phyloP scores from a whole-genome alignment of 2,113 vertebrate species.

The Edolisoma coerulescens region DNA sequence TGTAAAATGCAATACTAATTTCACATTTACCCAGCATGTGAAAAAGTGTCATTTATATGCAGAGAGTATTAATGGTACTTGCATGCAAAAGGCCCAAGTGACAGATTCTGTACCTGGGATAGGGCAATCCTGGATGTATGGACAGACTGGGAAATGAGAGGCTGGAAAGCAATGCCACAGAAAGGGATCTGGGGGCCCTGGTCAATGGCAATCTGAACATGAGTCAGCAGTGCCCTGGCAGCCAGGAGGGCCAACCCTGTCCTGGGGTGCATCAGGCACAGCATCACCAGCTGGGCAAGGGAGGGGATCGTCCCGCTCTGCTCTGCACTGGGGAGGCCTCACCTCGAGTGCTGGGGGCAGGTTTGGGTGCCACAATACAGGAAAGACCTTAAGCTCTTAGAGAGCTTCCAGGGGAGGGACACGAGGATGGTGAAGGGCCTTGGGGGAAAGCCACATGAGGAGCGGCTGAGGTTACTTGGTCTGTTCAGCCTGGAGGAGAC shows the following conservation, averaged over 20 bases:
- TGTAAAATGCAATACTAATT: background rate
- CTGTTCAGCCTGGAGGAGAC: background rate
- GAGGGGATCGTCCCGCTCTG: background rate
- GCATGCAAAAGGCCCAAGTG: background rate
- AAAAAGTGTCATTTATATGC: background rate
- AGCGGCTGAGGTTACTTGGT: background rate
- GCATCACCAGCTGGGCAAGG: rapidly evolving
- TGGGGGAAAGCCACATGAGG: background rate
- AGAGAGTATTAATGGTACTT: background rate
- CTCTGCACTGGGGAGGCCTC: background rate
- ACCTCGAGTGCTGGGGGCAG: background rate
- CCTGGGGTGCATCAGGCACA: background rate
- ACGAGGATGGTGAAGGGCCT: background rate
- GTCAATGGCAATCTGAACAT: background rate
- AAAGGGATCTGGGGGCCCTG: background rate
- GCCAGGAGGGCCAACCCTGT: background rate
- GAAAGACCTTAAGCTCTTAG: background rate
- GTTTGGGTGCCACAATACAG: background rate
- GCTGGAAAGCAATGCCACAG: background rate
- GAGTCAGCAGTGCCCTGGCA: background rate
- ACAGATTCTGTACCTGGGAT: background rate
- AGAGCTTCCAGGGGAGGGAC: background rate
- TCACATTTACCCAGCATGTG: background rate
- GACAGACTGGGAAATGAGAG: background rate
- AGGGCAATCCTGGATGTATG: background rate